Evolutionary conservation across 2,113 vertebrate genomes (phyloP), one percentile per base, ranked within the genome.

Genomic region (Muntiacus reevesi): DNA sequence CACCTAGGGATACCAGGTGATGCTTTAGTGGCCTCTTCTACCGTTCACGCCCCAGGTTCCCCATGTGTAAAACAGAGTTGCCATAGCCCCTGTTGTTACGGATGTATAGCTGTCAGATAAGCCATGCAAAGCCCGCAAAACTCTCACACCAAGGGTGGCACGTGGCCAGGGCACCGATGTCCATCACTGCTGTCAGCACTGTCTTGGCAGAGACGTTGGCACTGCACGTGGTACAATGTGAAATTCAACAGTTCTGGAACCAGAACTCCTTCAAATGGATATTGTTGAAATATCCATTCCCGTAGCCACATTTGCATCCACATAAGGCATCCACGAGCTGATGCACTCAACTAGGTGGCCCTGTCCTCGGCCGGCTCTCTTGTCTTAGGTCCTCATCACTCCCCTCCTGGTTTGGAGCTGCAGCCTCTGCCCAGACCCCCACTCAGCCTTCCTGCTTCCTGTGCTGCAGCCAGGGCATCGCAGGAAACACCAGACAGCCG

Each of bases 11-110:
- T n/a, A 9, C 45, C 45, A 25, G 30, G 45, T 16, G 30, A 27
- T 2, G 0, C 3, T 3, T 5, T 15, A 5, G 30, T 0, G 1
- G 33, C 7, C 40, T 27, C 57, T 86, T 19, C 55, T 16, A 1
- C 59, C 85, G 43, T 50, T 87, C 45, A n/a, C 2, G 8, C 45
- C 33, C 16, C 60, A 36, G 33, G 86, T 27, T 67, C 33, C 33
- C 3, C 33, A n/a, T 21, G 7, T 67, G 64, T 36, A 67, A 67
- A 67, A 19, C 0, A 0, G 23, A 47, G 5, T 12, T n/a, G 14
- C 33, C 1, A 1, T 33, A 47, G 43, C 84, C 30, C 57, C 57
- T 45, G 1, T 7, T 57, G 1, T 5, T 59, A 33, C 12, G 1
- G 33, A 7, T 6, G 33, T 15, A 2, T 52, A 52, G 2, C 7